Evolutionary conservation across 1,140 invertebrate species (phyloP).

Genomic region (Musca domestica): DNA sequence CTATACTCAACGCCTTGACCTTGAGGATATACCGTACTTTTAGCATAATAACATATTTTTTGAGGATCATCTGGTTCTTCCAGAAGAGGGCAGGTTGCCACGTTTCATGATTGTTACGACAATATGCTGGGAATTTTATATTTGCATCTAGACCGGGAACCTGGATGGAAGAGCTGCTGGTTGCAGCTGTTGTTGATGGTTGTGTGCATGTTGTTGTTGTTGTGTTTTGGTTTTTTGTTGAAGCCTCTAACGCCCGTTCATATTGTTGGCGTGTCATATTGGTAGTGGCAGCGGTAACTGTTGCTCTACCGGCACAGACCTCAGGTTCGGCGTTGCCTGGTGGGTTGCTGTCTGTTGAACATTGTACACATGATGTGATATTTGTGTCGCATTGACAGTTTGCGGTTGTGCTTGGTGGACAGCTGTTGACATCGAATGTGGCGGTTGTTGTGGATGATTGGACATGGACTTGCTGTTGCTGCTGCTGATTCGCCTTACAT

Average conservation of each 20-base stretch:
- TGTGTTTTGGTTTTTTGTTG: not conserved
- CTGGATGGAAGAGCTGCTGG: slow-evolving; percentile 1
- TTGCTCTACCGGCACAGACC: slow-evolving; percentile 5
- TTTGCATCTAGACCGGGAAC: slow-evolving; percentile 37
- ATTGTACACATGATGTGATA: slow-evolving; percentile 14
- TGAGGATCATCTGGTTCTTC: slow-evolving; percentile 51
- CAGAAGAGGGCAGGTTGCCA: slow-evolving; percentile 50
- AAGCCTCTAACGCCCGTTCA: not conserved
- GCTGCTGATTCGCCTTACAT: not conserved
- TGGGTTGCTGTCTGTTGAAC: not conserved
- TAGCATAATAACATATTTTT: slow-evolving; percentile 46
- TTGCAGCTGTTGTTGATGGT: not conserved
- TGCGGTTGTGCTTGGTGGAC: not conserved
- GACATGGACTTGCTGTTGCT: too few species aligned
- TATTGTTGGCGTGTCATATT: slow-evolving; percentile 6
- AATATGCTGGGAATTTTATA: slow-evolving; percentile 44
- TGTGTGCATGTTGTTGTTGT: slow-evolving; percentile 10
- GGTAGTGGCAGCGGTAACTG: slow-evolving; percentile 16
- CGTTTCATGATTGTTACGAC: slow-evolving; percentile 49
- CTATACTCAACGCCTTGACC: slow-evolving; percentile 46
- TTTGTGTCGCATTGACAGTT: not conserved
- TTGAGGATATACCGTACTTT: slow-evolving; percentile 48
- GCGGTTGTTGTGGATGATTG: slow-evolving; percentile 8
- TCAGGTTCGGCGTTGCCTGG: slow-evolving; percentile 3
- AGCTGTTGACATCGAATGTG: not conserved